Evolutionary conservation across 2,797 vertebrate species (phyloP), one percentile per base, ranked within the genome.

Genomic region (Tarsius wallacei): DNA sequence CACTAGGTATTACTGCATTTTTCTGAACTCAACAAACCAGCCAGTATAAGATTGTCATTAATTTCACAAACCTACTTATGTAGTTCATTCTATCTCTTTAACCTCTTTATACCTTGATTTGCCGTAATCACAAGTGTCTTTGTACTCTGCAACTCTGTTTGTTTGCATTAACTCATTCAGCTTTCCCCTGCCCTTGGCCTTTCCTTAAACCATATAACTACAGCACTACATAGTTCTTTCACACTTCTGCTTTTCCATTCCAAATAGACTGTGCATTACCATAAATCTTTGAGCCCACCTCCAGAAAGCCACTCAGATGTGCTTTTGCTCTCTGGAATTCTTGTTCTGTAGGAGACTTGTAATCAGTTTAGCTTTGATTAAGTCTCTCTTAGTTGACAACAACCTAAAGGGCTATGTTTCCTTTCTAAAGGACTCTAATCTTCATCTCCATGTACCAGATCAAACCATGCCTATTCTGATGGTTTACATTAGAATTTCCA

Each of bases 41-140:
- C 3, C 15, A n/a, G 26, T 66, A 81, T 70, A 95, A 49, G 93
- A 94, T 42, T 33, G 36, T 70, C 61, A 64, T 47, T 42, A 84
- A 91, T 73, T 97, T 96, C 73, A 91, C 77, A 90, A 94, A 82
- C 31, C 55, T 90, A 80, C 66, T 86, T 77, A 82, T 13, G 2
- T 14, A 95, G 24, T 47, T 93, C 66, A 86, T 66, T 91, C 55
- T 85, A 73, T n/a, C 47, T 68, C 16, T 93, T 31, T 70, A 21
- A 33, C 36, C 4, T 90, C 61, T 78, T 81, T 70, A 73, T 82
- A 28, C 17, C 24, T 80, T 78, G 14, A 82, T 85, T 87, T 90
- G 63, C 28, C 61, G 3, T 78, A 74, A 51, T 66, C 51, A 73
- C 24, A 85, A 80, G 96, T 86, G 70, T 78, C 47, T 19, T 66